Conservation (phyloP, 2,888 invertebrate species). For the Bimastos eiseni region DNA sequence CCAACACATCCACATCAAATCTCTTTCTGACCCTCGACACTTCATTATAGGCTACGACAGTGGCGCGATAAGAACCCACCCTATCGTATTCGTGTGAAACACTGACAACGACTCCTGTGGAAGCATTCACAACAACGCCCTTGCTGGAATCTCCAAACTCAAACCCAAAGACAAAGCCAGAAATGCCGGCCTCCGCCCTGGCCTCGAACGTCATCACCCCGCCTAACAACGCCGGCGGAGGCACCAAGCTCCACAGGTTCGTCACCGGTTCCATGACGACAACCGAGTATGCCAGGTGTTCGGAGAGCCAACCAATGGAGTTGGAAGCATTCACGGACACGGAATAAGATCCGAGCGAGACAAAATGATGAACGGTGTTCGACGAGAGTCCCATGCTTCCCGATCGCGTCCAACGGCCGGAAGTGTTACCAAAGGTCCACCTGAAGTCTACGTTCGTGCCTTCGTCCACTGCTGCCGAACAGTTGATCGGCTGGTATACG, state of each 20-base stretch:
- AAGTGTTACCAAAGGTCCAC: neutral
- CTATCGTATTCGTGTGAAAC: neutral
- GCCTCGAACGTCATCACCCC: neutral
- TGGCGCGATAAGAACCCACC: neutral
- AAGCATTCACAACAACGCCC: neutral
- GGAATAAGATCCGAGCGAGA: neutral
- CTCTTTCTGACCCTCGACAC: neutral
- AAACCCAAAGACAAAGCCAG: neutral
- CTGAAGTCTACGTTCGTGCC: neutral
- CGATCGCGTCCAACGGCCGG: neutral
- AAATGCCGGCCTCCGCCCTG: neutral
- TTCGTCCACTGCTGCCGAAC: neutral
- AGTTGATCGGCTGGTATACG: neutral
- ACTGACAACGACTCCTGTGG: neutral
- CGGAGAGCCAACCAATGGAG: neutral
- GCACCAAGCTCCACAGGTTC: neutral
- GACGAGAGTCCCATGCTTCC: neutral
- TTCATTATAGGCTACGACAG: neutral
- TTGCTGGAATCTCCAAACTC: constrained; percentile 8
- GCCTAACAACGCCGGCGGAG: neutral
- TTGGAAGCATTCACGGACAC: neutral
- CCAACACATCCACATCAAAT: neutral
- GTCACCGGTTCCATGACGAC: neutral
- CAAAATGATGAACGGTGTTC: neutral
- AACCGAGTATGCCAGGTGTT: neutral